Evolutionary conservation across 2,888 invertebrate genomes (phyloP), one percentile per base, ranked within the genome.

Genomic region (Patella caerulea): DNA sequence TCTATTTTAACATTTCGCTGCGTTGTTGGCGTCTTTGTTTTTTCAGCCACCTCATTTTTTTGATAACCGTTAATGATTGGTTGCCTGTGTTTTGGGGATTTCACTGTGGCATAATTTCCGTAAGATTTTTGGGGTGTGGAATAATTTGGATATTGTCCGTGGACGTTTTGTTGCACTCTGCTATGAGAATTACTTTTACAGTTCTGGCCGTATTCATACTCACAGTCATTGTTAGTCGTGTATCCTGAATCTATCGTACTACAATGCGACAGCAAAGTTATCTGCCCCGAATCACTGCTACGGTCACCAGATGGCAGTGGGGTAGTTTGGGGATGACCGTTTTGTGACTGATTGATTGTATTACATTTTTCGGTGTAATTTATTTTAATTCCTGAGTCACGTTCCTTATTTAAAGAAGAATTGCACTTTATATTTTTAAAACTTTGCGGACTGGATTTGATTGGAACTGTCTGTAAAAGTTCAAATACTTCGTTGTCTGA

Each of bases 241-340:
- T 88, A 88, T 17, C 88, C 88, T 17, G 88, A 88, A 81, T 88
- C 88, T 73, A 86, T 81, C 7, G 86, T 86, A 76, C 88, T 88
- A 76, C 85, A 83, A 55, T 83, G 81, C 55, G 87, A 87, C 45
- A 85, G 86, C 34, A 83, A 81, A 69, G 85, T 85, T 69, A 85
- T 85, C 70, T 86, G 86, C 24, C 86, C 86, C 54, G 86, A 86
- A 59, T 88, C 88, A 79, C 84, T 83, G 69, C 84, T 83, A 56
- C 84, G 73, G 11, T 82, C 81, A 15, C 76, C 74, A 54, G 59
- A 73, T 14, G 73, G 54, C n/a, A 76, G 65, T 17, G 79, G 76
- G 14, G 75, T 74, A 29, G 78, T 77, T 19, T 76, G 78, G 9
- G 34, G 19, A 71, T 72, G 56, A 71, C n/a, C 12, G 29, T 34